These are phyloP conservation scores for Yponomeuta plumbellus DNA, from an alignment of 2,888 invertebrate species.

Conservation along the genomic window DNA sequence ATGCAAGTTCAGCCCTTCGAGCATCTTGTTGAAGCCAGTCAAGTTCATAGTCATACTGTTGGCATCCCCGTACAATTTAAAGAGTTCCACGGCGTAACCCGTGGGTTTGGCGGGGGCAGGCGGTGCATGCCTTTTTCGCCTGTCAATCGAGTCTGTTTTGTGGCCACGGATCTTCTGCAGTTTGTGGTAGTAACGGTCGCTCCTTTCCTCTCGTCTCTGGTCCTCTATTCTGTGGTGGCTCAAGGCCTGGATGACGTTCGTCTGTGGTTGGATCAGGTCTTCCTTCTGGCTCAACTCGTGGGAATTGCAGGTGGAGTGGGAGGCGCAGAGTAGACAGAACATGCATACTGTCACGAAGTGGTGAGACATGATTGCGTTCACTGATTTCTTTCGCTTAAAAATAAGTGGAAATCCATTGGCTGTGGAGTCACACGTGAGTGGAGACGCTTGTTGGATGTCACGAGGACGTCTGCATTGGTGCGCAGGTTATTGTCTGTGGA, in stretches of 20 bases:
- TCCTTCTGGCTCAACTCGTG: slow-evolving; percentile 70
- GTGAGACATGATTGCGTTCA: slow-evolving; percentile 47
- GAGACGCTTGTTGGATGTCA: not conserved
- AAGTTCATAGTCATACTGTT: slow-evolving; percentile 78
- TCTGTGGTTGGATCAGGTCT: slow-evolving; percentile 38
- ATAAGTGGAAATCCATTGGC: slow-evolving; percentile 9
- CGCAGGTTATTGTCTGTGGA: not conserved
- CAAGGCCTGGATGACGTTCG: slow-evolving; percentile 27
- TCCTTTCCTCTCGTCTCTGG: slow-evolving; percentile 37
- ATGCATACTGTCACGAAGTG: slow-evolving; percentile 88
- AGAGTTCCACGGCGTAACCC: slow-evolving; percentile 80
- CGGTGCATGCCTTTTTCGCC: not conserved
- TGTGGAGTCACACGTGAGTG: not conserved
- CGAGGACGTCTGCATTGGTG: not conserved
- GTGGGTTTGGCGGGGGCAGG: slow-evolving; percentile 54
- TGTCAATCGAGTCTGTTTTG: slow-evolving; percentile 4
- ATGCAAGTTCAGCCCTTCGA: slow-evolving; percentile 76
- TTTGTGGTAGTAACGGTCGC: slow-evolving; percentile 45
- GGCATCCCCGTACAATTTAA: slow-evolving; percentile 80
- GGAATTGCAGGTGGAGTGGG: slow-evolving; percentile 84
- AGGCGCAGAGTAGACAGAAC: slow-evolving; percentile 87
- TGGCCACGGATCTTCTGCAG: slow-evolving; percentile 34
- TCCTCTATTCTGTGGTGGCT: slow-evolving; percentile 39
- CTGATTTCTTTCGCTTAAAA: not conserved
- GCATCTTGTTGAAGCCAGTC: slow-evolving; percentile 82